Base-by-base conservation (phyloP, 2,797 vertebrate species). In the Alcedo atthis region DNA sequence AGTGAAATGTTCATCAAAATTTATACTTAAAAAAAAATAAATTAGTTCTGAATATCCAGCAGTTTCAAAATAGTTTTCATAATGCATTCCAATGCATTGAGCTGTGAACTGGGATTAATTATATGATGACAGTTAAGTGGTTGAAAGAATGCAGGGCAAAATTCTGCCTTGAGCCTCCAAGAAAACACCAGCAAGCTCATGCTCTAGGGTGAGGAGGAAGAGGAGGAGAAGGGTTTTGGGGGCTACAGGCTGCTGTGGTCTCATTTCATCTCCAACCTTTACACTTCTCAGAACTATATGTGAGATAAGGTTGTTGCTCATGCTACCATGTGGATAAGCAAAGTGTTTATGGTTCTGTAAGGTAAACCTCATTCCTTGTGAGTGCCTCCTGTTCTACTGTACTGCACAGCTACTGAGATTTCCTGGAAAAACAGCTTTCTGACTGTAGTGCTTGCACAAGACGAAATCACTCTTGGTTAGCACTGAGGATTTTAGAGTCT, bases 91-190 rank as follows among this genome's bases (percentile, higher is more conserved):
- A 64, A 63, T 68, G 49, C 81, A 71, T 12, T 92, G 66, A 89
- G 69, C 68, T 96, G 66, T 89, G 75, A 88, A 91, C 68, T 85
- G 49, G 37, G 17, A 77, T 90, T 85, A 80, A 80, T 91, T 90
- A 40, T 62, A 57, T 54, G 73, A 85, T 77, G 90, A 80, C 61
- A 83, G 66, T 83, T 77, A 71, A 82, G 61, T 40, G 61, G 42
- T 57, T 87, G 77, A 48, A 90, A 37, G 86, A 87, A 87, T 92
- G 89, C 32, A 51, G 18, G 35, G 40, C 67, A 85, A 89, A 94
- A 92, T 69, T 83, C 51, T 46, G 22, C 9, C 2, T 3, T 74
- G 42, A 79, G 40, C 26, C 25, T 80, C 57, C 0, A 0, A 64
- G 61, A 54, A 91, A 46, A 32, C 8, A 63, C 49, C 45, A 61